phyloP scores from a whole-genome alignment of 1,140 invertebrate species.

The Lordiphosa stackelbergi region DNA sequence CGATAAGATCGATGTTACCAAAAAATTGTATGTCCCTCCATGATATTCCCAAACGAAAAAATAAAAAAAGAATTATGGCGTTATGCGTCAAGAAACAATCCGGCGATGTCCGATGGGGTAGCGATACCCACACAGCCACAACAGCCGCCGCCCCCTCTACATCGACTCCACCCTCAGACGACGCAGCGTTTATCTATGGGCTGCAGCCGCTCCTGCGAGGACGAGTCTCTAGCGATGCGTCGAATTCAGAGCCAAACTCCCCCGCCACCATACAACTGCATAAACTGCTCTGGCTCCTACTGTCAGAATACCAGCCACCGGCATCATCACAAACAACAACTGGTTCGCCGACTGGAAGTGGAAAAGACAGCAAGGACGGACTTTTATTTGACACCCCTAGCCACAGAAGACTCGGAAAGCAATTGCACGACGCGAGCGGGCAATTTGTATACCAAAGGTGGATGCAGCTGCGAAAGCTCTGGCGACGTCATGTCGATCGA shows the following conservation, averaged over 20 bases:
- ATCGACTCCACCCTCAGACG: conserved; percentile 61
- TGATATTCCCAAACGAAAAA: conserved; percentile 76
- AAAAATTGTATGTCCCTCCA: conserved; percentile 77
- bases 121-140: conserved; percentile 56
- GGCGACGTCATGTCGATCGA: conserved; percentile 57
- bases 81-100: conserved; percentile 74
- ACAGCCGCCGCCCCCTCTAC: conserved; percentile 65
- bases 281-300: conserved; percentile 52
- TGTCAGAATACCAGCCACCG: conserved; percentile 34
- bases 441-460: conserved; percentile 41
- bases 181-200: conserved; percentile 9
- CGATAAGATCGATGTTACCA: conserved; percentile 77
- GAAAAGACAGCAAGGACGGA: conserved; percentile 12
- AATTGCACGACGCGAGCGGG: conserved; percentile 14
- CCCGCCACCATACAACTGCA: conserved; percentile 56
- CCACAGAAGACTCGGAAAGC: conserved; percentile 37
- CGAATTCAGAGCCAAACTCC: conserved; percentile 32
- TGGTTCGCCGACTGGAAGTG: conserved; percentile 12
- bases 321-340: conserved; percentile 33
- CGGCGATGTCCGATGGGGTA: conserved; percentile 69
- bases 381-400: conserved; percentile 30
- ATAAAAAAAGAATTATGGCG: conserved; percentile 74
- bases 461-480: conserved; percentile 62
- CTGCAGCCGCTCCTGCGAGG: conserved; percentile 29
- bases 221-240: conserved; percentile 32